Evolutionary conservation across 1,140 invertebrate species (phyloP), one percentile per base, ranked within the genome.

Genomic region (Drosophila melanica): DNA sequence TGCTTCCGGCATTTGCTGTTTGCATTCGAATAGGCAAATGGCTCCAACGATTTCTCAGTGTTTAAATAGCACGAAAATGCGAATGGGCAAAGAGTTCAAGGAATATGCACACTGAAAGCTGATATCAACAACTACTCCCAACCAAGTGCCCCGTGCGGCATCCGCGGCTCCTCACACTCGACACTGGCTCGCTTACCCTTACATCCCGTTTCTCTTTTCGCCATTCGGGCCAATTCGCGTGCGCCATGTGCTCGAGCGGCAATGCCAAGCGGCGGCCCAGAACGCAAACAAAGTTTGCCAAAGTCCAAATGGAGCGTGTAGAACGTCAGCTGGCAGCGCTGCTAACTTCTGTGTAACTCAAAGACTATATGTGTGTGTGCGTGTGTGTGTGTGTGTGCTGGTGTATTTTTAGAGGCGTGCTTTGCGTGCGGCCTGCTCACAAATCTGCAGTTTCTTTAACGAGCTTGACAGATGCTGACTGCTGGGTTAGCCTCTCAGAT

Each of bases 101-200:
- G 58, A 41, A 41, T 44, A 71, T 55, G 53, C 69, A 44, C 41
- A 70, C 76, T 82, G 84, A 87, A 87, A 87, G 82, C 68, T 68
- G 82, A 89, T 87, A 87, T 89, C 82, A 82, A 66, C 68, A 82
- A 79, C 82, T 86, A 82, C 76, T 82, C 69, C 71, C 71, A 59
- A 51, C 33, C 71, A 64, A 67, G 64, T 72, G 73, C 41, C 35
- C 39, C 41, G 14, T 44, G 30, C 37, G n/a, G n/a, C 27, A 60
- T 53, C 27, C 53, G 30, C 44, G 11, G 42, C 37, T 39, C 57
- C n/a, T 7, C n/a, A 59, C 55, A 44, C 57, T 41, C 20, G 41
- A 23, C 20, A 9, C 51, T 50, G 20, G 48, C 9, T 23, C 54
- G 14, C 4, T 14, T 44, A 48, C 11, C n/a, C 12, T 45, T 33